phyloP scores from a whole-genome alignment of 2,888 invertebrate genomes.

The Metopia argyrocephala region DNA sequence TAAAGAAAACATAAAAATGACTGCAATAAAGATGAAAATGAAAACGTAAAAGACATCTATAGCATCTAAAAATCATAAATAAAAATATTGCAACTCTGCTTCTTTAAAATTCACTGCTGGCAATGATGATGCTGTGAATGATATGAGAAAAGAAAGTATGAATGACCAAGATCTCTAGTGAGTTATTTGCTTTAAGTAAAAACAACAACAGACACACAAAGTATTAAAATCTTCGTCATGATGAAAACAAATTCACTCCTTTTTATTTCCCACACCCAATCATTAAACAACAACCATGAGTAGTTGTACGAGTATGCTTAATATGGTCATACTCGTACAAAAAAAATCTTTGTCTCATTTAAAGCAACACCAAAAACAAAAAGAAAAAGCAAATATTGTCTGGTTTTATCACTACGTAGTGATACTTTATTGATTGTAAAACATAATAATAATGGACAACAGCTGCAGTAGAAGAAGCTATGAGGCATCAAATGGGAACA shows the following conservation, averaged over 20 bases:
- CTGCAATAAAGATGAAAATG: too few relatives aligned
- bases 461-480: neutral
- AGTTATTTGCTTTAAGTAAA: conserved; percentile 32
- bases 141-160: conserved; percentile 47
- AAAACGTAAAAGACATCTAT: too few relatives aligned
- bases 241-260: conserved; percentile 5
- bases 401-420: neutral
- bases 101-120: too few relatives aligned
- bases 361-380: neutral
- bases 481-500: neutral
- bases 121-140: too few relatives aligned
- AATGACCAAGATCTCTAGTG: conserved; percentile 55
- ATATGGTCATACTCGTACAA: neutral
- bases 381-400: neutral
- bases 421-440: conserved; percentile 13
- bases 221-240: conserved; percentile 27
- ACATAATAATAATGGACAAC: conserved; percentile 26
- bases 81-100: too few relatives aligned
- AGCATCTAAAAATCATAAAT: too few relatives aligned
- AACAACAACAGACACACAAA: too few relatives aligned
- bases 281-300: neutral
- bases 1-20: neutral
- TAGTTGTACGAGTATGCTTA: neutral
- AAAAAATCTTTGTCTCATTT: conserved; percentile 20
- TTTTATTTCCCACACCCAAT: neutral